phyloP scores from a whole-genome alignment of 2,797 vertebrate species.

The Phataginus tricuspis region DNA sequence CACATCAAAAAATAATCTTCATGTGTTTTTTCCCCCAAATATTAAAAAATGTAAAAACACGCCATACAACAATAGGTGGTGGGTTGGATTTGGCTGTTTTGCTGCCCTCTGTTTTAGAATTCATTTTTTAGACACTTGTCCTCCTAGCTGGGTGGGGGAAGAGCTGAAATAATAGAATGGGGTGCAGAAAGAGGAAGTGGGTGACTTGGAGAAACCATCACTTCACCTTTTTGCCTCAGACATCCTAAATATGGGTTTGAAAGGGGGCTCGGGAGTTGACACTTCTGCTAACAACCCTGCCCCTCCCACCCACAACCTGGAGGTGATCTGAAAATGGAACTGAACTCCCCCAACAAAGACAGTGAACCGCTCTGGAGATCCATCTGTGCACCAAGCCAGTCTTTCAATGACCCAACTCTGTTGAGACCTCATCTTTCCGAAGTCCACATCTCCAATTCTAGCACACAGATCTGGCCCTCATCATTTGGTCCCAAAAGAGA shows the following conservation, averaged over 20 bases:
- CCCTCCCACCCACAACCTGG: not conserved
- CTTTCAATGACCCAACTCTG: not conserved
- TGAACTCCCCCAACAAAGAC: not conserved
- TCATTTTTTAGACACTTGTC: not conserved
- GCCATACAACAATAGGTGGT: not conserved
- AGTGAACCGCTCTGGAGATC: not conserved
- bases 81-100: not conserved
- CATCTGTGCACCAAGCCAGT: not conserved
- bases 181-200: slow-evolving; percentile 40
- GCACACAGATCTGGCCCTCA: not conserved
- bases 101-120: not conserved
- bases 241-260: not conserved
- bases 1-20: not conserved
- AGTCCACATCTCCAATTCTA: not conserved
- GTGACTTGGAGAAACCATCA: not conserved
- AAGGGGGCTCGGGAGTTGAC: not conserved
- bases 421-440: not conserved
- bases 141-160: not conserved
- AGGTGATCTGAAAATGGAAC: not conserved
- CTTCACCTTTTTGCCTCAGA: slow-evolving; percentile 19
- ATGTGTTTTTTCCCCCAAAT: not conserved
- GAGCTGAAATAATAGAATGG: not conserved
- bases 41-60: not conserved
- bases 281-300: not conserved
- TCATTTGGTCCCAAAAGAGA: not conserved